Percentiles rank a stretch among this genome's conserved stretches.
These are phyloP conservation scores for Mactromeris polynyma DNA, from an alignment of 2,888 invertebrate species.

Conservation along the genomic window DNA sequence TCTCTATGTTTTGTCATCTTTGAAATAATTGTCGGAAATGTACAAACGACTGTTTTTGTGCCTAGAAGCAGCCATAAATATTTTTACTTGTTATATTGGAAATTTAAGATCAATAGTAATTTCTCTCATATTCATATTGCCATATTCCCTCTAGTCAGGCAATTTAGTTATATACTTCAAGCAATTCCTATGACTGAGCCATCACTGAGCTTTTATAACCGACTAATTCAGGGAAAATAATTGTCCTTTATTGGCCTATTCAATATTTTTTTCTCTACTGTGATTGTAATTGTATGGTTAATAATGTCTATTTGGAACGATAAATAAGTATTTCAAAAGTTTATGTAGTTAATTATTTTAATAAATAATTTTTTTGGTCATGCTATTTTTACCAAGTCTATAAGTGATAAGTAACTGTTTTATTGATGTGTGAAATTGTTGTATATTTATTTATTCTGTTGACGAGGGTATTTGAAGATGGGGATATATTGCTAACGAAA, in stretches of 20 bases:
- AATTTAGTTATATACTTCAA: neutral
- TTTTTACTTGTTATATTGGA: conserved; percentile 10
- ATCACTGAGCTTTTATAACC: neutral
- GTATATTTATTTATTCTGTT: too few relatives aligned
- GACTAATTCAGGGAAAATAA: neutral
- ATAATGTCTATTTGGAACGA: too few relatives aligned
- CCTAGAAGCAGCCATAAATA: neutral
- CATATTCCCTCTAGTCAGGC: neutral
- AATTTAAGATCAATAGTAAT: neutral
- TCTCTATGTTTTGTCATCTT: neutral
- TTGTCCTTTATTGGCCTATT: neutral
- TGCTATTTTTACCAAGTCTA: too few relatives aligned
- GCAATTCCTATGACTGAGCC: neutral
- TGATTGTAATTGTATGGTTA: too few relatives aligned
- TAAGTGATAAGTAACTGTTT: too few relatives aligned
- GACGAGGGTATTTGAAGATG: too few relatives aligned
- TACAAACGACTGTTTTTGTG: neutral
- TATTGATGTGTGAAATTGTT: too few relatives aligned
- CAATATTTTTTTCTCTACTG: too few relatives aligned
- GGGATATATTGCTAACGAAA: too few relatives aligned
- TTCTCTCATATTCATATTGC: neutral
- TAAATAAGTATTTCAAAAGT: too few relatives aligned
- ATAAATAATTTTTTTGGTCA: too few relatives aligned
- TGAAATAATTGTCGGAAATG: neutral
- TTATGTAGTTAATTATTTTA: too few relatives aligned